Base-by-base conservation (phyloP, 92 coral and sea anemone species). In the Heliopora coerulea region DNA sequence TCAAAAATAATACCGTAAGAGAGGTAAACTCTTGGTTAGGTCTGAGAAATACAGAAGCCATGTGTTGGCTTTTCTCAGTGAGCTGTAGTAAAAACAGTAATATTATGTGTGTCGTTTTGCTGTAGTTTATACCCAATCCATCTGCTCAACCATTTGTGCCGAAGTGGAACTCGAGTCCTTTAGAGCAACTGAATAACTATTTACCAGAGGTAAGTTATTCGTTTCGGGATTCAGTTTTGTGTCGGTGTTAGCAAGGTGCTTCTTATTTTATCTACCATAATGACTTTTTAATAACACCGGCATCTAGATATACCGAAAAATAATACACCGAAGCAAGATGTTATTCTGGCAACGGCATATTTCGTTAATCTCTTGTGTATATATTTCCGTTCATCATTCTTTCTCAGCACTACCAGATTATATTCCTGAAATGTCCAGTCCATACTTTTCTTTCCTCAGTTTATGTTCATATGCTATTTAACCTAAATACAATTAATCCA, bases 81-180 rank as follows among this genome's bases (percentile, higher is more conserved):
- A 48, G 40, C 1, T 35, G 8, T 10, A 25, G 44, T 26, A 20
- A 29, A 7, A 52, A 33, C 14, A 70, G 52, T 46, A 46, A 46
- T 8, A 46, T 7, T 46, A 46, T 46, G 15, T 46, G n/a, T 15
- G 12, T 65, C 14, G 57, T 74, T 85, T 8, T 62, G 29, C 59
- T 61, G 26, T 82, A 89, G 95, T 95, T 95, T 84, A 90, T 95
- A 49, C 99, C 99, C 27, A 95, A 95, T 73, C 99, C 99, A 31
- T 91, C 99, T 59, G 99, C 99, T 56, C 91, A 95, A 78, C 99
- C 99, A 76, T 95, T 95, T 79, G 87, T 95, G 80, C 99, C 99
- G 81, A 86, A 90, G 91, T 88, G 88, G 83, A 89, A 89, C 88
- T 87, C 88, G 79, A 86, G 75, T 62, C 70, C 89, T 61, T 76